These are phyloP conservation scores for Amblyraja radiata DNA, from an alignment of 2,797 vertebrate genomes.

Conservation along the genomic window DNA sequence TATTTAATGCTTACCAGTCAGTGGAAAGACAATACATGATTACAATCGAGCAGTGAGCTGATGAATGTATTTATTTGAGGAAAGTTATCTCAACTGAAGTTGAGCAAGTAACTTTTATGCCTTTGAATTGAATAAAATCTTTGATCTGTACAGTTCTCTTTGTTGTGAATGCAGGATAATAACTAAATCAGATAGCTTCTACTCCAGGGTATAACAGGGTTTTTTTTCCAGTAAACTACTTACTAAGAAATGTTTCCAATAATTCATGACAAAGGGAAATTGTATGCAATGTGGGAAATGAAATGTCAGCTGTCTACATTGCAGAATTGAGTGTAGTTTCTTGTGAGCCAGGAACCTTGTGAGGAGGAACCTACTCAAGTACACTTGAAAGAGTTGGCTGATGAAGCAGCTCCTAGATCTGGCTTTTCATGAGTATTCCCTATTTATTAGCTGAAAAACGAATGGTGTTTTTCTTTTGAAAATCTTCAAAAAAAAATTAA, in stretches of 20 bases:
- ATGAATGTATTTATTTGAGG: slow-evolving; percentile 24
- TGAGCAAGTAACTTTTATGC: background rate
- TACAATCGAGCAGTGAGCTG: background rate
- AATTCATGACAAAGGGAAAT: slow-evolving; percentile 51
- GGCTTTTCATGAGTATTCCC: slow-evolving; percentile 7
- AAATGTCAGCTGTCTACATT: slow-evolving; percentile 40
- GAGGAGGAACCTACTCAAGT: background rate
- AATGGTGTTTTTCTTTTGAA: background rate
- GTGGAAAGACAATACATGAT: too few relatives aligned
- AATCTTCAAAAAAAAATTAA: background rate
- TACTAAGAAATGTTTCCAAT: slow-evolving; percentile 56
- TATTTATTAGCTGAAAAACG: background rate
- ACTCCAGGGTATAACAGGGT: background rate
- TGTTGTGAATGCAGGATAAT: background rate
- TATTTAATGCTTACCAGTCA: too few relatives aligned
- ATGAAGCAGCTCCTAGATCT: background rate
- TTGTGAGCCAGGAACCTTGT: background rate
- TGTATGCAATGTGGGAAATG: slow-evolving; percentile 48
- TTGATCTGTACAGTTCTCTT: background rate
- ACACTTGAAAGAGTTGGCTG: slow-evolving; percentile 9
- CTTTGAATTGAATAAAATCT: background rate
- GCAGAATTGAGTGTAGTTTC: background rate
- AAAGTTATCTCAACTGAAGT: background rate
- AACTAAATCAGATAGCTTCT: slow-evolving; percentile 8
- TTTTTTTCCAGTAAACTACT: slow-evolving; percentile 42